Evolutionary conservation across 2,888 invertebrate genomes (phyloP), one percentile per base, ranked within the genome.

Genomic region (Dermolepida albohirtum): DNA sequence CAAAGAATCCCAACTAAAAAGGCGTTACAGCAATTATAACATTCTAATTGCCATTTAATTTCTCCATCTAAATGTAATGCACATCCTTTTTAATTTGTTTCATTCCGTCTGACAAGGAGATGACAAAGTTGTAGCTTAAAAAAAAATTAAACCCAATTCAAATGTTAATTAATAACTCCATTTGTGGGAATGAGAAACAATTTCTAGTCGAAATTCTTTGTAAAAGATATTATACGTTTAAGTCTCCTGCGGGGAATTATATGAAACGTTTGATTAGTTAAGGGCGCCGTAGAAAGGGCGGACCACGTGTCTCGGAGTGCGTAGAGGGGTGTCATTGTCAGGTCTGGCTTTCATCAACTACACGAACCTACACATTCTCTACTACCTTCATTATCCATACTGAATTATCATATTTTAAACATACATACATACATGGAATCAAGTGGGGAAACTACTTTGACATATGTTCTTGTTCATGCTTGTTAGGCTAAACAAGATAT

Each of bases 401-500:
- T 1, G 6, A 57, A 59, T 59, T 59, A 47, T 59, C 44, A 17
- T 44, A 44, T 29, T 43, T 54, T 54, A 54, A 54, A 34, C 14
- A 14, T 27, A 14, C 27, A 16, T 34, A 34, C 34, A 34, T 34
- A 34, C 6, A 34, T 34, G 34, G 34, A 34, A 7, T 34, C 34
- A 27, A 44, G 66, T 59, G 51, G 50, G 40, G 59, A 50, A 57
- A 59, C 59, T 43, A 22, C 66, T 62, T 27, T 59, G 59, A 66
- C 66, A 66, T 59, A 59, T 66, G 66, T 66, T 66, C 57, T 50
- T 50, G 59, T 66, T 50, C 59, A 50, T 50, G 51, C 51, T 29
- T 43, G 59, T 66, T 66, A 66, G 59, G 66, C 59, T 66, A 66
- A 66, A 66, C 66, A 66, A 66, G 57, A 66, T 50, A 66, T 66